Evolutionary conservation across 2,797 vertebrate genomes (phyloP), one percentile per base, ranked within the genome.

Genomic region (Bradypodion pumilum): DNA sequence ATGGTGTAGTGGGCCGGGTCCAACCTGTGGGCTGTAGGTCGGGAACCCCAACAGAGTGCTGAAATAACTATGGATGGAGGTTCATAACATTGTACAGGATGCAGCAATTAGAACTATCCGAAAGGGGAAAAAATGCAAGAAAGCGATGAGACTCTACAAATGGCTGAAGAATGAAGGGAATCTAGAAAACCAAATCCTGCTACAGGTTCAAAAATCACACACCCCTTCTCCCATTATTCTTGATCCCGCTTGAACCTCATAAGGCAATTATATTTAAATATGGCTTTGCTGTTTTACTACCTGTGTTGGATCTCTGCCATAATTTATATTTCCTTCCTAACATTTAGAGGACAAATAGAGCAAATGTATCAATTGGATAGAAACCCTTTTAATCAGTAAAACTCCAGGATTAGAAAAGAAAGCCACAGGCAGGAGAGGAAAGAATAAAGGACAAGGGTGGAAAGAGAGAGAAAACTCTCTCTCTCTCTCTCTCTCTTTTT

Each of bases 381-480:
- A 60, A 66, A 85, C 65, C 5, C 0, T 46, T 86, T 90, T 81
- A 82, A 87, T 90, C 80, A 86, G 82, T 78, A 85, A 90, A 91
- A 87, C 80, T 78, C 60, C 16, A 75, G 56, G 52, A 62, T 42
- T 37, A 59, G 74, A 60, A 68, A 32, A 37, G 81, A 87, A 82
- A 65, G 44, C 65, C 86, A 76, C 42, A 74, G 56, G 56, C 76
- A 76, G 35, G 87, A 85, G 63, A 80, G 85, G 80, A 85, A 88
- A 63, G 78, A 65, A 88, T 84, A 86, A 49, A 72, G 77, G 88
- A 81, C 89, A 86, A 89, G 86, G 78, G 90, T 86, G 83, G 84
- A 86, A 19, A 4, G 19, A 23, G 52, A 86, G 81, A 86, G 78
- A 85, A 86, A 89, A 84, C 85, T 91, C 70, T 21, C n/a, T n/a